Percentiles rank a stretch among this genome's conserved stretches.
Evolutionary conservation across 2,113 vertebrate species (phyloP).

Genomic region (Puntigrus tetrazona): DNA sequence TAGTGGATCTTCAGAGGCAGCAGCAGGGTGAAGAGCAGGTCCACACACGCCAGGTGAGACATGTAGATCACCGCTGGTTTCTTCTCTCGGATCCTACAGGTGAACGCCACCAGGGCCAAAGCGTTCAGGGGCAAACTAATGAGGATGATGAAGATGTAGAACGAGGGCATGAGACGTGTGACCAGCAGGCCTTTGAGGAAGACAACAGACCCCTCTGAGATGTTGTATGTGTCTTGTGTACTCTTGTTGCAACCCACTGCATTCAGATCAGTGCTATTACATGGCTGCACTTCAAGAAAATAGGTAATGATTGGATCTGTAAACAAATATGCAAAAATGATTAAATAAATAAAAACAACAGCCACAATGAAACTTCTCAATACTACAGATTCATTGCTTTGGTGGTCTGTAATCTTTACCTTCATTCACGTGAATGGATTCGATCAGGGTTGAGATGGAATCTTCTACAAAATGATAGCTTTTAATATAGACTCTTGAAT

Average conservation of each 20-base stretch:
- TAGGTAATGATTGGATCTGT: neutral
- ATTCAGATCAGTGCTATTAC: neutral
- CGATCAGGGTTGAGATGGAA: too few relatives aligned
- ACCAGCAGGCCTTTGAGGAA: conserved; percentile 82
- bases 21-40: too few relatives aligned
- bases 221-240: neutral
- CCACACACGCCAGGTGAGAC: conserved; percentile 82
- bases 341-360: neutral
- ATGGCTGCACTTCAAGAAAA: neutral
- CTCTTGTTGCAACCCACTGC: neutral
- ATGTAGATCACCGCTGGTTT: conserved; percentile 85
- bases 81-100: conserved; percentile 60
- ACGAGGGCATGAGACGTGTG: conserved; percentile 79
- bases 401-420: neutral
- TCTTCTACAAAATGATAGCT: neutral
- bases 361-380: neutral
- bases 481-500: neutral
- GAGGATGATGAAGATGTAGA: conserved; percentile 82
- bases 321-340: neutral
- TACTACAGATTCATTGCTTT: neutral
- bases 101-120: conserved; percentile 79
- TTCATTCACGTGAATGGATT: neutral
- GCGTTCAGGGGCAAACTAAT: conserved; percentile 87
- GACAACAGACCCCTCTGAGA: conserved; percentile 70
- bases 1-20: conserved; percentile 87